Conservation (phyloP, 2,113 vertebrate species). For the Phylloscopus whistleri region DNA sequence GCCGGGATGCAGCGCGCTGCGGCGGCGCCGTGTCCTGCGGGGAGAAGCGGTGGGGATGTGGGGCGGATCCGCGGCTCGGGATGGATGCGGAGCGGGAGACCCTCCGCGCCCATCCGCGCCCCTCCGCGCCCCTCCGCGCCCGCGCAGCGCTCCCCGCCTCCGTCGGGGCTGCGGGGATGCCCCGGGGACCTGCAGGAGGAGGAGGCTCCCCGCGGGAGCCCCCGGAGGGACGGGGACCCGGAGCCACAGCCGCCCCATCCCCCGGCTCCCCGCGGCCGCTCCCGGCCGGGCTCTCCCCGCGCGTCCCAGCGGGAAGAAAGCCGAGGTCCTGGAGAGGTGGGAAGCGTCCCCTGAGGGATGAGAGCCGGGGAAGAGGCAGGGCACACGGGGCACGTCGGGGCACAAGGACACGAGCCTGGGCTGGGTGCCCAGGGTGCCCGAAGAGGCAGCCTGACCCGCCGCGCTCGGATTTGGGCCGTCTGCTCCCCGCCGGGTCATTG, state of each 20-base stretch:
- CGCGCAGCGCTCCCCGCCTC: background rate
- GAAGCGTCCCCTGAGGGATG: background rate
- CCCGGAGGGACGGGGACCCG: too few relatives aligned
- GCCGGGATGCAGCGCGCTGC: background rate
- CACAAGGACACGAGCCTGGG: background rate
- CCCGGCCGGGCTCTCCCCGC: background rate
- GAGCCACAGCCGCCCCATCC: accelerated
- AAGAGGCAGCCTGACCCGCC: background rate
- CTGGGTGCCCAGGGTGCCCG: background rate
- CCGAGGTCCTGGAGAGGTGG: background rate
- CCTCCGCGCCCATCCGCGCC: background rate
- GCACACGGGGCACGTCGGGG: background rate
- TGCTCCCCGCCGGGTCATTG: too few relatives aligned
- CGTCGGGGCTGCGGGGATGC: background rate
- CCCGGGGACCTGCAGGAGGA: too few relatives aligned
- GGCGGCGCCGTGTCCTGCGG: too few relatives aligned
- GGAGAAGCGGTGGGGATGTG: background rate
- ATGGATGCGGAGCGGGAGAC: background rate
- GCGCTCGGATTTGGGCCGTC: background rate
- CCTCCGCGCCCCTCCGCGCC: background rate
- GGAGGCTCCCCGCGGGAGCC: background rate
- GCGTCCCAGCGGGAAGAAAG: background rate
- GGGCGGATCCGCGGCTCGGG: background rate
- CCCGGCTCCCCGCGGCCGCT: background rate
- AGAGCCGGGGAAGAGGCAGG: too few relatives aligned